Conservation (phyloP, 1,140 invertebrate species). For the Bombyx mandarina region DNA sequence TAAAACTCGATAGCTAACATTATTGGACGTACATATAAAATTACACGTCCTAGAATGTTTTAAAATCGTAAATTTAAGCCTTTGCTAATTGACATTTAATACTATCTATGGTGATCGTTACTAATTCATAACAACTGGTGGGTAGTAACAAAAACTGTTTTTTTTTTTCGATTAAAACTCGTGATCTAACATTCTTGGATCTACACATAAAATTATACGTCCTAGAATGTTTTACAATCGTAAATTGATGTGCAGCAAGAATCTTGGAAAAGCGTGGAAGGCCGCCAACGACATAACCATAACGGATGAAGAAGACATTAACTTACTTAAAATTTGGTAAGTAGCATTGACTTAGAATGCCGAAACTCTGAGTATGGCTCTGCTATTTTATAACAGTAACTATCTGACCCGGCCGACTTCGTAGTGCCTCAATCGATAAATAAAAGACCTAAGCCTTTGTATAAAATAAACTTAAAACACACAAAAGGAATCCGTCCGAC, state of each 20-base stretch:
- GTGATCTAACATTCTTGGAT: background rate
- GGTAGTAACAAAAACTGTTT: background rate
- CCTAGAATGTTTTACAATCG: constrained; percentile 11
- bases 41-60: constrained; percentile 7
- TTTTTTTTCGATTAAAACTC: background rate
- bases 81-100: no score
- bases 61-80: constrained; percentile 5
- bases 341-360: background rate
- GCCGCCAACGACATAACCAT: constrained; percentile 5
- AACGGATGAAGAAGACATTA: constrained; percentile 1
- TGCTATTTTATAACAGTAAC: no score
- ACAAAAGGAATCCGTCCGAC: no score
- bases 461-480: no score
- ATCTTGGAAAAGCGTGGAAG: constrained; percentile 6
- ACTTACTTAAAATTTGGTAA: constrained; percentile 8
- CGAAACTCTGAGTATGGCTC: no score
- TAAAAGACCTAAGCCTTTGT: no score
- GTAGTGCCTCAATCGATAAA: no score
- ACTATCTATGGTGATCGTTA: no score
- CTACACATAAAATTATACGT: background rate
- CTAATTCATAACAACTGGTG: no score
- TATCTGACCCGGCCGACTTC: no score
- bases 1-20: no score
- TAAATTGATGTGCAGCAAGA: constrained; percentile 6
- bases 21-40: no score